These are phyloP conservation scores for Rhodinocichla rosea DNA, from an alignment of 2,113 vertebrate genomes.

Conservation along the genomic window DNA sequence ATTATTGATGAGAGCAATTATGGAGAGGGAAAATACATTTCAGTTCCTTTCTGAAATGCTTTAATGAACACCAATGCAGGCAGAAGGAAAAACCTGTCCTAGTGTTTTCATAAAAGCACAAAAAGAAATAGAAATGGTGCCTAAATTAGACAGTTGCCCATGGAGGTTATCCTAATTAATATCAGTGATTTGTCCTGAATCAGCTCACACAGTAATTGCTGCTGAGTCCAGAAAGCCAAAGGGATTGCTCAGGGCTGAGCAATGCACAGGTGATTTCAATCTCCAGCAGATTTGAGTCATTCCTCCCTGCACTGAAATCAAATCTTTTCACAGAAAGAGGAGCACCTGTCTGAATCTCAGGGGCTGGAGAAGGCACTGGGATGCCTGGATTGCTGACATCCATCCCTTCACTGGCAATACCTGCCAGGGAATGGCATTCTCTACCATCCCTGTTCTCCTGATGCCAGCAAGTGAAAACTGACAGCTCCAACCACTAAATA, in stretches of 20 bases:
- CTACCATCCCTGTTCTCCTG: not conserved
- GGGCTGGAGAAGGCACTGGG: not conserved
- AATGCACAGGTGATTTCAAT: not conserved
- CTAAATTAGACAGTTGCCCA: not conserved
- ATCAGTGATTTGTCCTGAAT: not conserved
- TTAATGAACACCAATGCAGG: not conserved
- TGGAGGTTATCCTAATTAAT: conserved; percentile 44
- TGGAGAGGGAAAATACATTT: not conserved
- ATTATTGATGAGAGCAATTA: not conserved
- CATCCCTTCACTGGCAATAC: accelerated
- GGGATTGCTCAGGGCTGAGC: not conserved
- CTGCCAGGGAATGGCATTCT: not conserved
- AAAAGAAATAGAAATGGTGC: conserved; percentile 9
- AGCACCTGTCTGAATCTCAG: not conserved
- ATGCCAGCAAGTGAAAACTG: not conserved
- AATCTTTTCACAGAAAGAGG: not conserved
- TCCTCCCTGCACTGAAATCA: not conserved
- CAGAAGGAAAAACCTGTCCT: not conserved
- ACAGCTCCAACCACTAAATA: not conserved
- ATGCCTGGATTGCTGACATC: not conserved
- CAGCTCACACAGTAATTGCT: not conserved
- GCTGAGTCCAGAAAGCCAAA: not conserved
- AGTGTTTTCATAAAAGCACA: not conserved
- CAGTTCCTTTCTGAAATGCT: not conserved
- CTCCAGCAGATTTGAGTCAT: not conserved